phyloP scores from a whole-genome alignment of 2,797 vertebrate genomes.

The Corythornis leucogaster region DNA sequence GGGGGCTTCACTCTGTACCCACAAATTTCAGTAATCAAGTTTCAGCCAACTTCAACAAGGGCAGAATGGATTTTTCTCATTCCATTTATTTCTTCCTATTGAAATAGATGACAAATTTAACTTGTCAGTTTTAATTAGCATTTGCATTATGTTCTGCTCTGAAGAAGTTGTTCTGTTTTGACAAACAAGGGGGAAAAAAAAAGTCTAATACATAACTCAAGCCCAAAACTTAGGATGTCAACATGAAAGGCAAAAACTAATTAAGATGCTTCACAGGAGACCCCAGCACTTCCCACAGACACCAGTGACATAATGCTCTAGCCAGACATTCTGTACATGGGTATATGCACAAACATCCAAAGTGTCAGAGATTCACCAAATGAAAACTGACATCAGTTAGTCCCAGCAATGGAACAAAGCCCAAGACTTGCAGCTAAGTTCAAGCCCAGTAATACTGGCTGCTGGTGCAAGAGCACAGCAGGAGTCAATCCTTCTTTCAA shows the following conservation, averaged over 20 bases:
- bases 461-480: background rate
- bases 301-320: conserved; percentile 25
- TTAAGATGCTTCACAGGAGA: conserved; percentile 42
- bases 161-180: conserved; percentile 42
- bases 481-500: background rate
- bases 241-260: conserved; percentile 54
- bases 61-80: background rate
- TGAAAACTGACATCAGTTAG: conserved; percentile 29
- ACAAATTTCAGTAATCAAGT: background rate
- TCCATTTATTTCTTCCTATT: background rate
- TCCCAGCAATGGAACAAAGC: background rate
- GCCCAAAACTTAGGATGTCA: conserved; percentile 30
- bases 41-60: background rate
- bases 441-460: background rate
- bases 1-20: background rate
- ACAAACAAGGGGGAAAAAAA: background rate
- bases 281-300: background rate
- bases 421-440: background rate
- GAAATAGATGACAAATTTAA: conserved; percentile 26
- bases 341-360: background rate
- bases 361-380: background rate
- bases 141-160: conserved; percentile 40
- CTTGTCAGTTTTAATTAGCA: conserved; percentile 52
- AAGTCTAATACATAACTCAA: background rate
- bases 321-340: conserved; percentile 1